Conservation (phyloP, 2,888 invertebrate species). For the Caenorhabditis panamensis region DNA sequence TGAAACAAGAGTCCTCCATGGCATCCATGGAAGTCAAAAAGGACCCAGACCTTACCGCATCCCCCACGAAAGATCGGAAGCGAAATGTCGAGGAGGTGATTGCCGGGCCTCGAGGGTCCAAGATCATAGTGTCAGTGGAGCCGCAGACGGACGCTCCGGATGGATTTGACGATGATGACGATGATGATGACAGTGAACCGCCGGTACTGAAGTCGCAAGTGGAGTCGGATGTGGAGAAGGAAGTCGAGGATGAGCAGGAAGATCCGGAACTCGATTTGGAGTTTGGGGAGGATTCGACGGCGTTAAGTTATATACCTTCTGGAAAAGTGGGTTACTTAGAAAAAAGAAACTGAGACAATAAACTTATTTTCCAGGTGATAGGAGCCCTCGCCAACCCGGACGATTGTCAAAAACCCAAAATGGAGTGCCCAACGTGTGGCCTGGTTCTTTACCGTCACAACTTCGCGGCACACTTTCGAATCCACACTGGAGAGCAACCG, state of each 20-base stretch:
- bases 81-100: conserved; percentile 51
- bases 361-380: conserved; percentile 53
- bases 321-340: conserved; percentile 10
- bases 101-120: conserved; percentile 47
- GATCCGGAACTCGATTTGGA: conserved; percentile 41
- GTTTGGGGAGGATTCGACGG: conserved; percentile 29
- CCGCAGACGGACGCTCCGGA: conserved; percentile 23
- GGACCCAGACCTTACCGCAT: neutral
- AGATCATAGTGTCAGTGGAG: conserved; percentile 58
- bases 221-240: conserved; percentile 19
- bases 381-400: conserved; percentile 68
- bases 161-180: conserved; percentile 20
- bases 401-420: conserved; percentile 72
- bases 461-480: conserved; percentile 78
- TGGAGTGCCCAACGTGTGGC: conserved; percentile 80
- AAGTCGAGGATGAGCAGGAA: conserved; percentile 20
- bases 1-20: too few species aligned
- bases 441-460: conserved; percentile 79
- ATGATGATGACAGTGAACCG: conserved; percentile 29
- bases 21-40: neutral
- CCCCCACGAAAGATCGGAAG: neutral
- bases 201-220: conserved; percentile 34
- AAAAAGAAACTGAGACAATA: too few species aligned
- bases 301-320: conserved; percentile 37
- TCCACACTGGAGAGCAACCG: conserved; percentile 80